Evolutionary conservation across 2,113 vertebrate species (phyloP), one percentile per base, ranked within the genome.

Genomic region (Callospermophilus lateralis): DNA sequence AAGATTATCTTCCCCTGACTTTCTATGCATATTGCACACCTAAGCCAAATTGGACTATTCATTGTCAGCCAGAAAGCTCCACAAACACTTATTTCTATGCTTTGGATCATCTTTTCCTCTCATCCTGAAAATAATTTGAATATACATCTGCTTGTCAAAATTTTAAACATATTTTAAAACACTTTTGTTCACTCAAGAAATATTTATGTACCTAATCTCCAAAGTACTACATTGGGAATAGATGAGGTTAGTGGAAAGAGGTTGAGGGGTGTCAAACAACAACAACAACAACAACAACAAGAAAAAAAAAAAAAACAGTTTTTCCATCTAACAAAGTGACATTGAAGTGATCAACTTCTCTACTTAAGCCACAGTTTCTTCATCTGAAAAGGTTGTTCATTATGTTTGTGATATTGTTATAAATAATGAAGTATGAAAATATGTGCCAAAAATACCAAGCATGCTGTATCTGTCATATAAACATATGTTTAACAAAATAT

Each of bases 121-220:
- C 8, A 51, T 20, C 83, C 32, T 72, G 39, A 83, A 87, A 77
- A 1, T 26, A 72, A 61, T 83, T 77, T 78, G 3, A 76, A 68
- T 83, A 68, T 76, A 61, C 17, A 6, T 94, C 32, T 96, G 34
- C 34, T 30, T 87, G 34, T n/a, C 68, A 91, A 68, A 22, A 83
- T 68, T 93, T 19, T 81, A 81, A 90, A 81, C 81, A 48, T 86
- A 9, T 86, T 67, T 77, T 30, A 84, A 37, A 19, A 70, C n/a
- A 70, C 1, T 45, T 28, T 48, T 11, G 83, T 70, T 94, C 39
- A 94, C 78, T 96, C 48, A 61, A 53, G 77, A 91, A 72, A 89
- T 88, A 72, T 87, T 68, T 76, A 92, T 78, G 68, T 87, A 11
- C 3, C 37, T 20, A 87, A 39, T 45, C 67, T 77, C 12, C 20